phyloP scores from a whole-genome alignment of 2,113 vertebrate genomes.

The Apaloderma vittatum region DNA sequence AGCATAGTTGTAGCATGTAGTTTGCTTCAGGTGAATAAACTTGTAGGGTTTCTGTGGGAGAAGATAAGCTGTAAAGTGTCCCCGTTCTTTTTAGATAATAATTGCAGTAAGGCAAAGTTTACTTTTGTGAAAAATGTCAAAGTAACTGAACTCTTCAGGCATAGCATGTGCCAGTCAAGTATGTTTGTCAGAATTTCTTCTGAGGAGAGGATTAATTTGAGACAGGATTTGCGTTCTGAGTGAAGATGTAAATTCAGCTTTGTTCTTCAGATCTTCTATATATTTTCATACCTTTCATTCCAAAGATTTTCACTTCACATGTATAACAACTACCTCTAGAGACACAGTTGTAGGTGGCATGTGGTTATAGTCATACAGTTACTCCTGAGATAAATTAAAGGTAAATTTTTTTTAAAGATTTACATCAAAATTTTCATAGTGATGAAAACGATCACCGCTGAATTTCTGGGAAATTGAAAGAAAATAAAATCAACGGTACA shows the following conservation, averaged over 20 bases:
- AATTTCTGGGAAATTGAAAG: not conserved
- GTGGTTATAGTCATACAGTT: not conserved
- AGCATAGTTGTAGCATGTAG: not conserved
- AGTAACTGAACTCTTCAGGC: not conserved
- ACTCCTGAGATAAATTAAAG: not conserved
- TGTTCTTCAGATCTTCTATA: not conserved
- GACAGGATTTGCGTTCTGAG: not conserved
- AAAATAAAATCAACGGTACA: not conserved
- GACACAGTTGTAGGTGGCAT: not conserved
- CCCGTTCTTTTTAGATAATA: not conserved
- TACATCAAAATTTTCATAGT: not conserved
- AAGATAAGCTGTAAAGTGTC: not conserved
- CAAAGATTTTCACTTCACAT: not conserved
- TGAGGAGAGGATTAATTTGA: not conserved
- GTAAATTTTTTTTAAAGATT: not conserved
- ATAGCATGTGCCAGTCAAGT: not conserved
- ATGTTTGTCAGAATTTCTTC: constrained; percentile 36
- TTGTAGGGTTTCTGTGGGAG: not conserved
- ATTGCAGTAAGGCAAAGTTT: not conserved
- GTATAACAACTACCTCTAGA: not conserved
- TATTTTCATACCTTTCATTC: not conserved
- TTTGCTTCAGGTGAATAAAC: not conserved
- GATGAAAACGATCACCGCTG: not conserved
- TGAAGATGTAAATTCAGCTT: not conserved
- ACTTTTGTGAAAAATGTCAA: not conserved